Evolutionary conservation across 1,140 invertebrate species (phyloP).

Genomic region (Drosophila orosa): DNA sequence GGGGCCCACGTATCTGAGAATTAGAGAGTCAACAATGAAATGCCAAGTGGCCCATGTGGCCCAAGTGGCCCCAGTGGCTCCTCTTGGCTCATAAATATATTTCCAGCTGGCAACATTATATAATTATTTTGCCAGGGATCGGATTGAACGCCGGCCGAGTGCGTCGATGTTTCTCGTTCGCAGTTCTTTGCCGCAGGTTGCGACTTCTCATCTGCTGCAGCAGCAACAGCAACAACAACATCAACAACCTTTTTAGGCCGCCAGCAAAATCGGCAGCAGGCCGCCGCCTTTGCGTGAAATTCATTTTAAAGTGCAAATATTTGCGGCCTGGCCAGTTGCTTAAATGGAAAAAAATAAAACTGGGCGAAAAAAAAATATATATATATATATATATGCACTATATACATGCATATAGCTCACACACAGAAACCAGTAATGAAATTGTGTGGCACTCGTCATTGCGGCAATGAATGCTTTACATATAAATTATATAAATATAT

Average conservation of each 20-base stretch:
- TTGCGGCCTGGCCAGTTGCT: slow-evolving; percentile 55
- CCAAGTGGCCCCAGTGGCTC: slow-evolving; percentile 24
- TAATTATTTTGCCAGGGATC: slow-evolving; percentile 71
- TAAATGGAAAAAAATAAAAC: slow-evolving; percentile 52
- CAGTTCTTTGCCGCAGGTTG: slow-evolving; percentile 36
- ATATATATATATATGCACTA: background rate
- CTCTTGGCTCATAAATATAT: slow-evolving; percentile 65
- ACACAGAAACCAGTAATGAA: slow-evolving; percentile 61
- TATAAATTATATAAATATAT: slow-evolving; percentile 32
- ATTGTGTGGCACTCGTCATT: slow-evolving; percentile 64
- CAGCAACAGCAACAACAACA: background rate
- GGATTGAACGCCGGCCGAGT: slow-evolving; percentile 30
- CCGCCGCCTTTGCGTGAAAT: slow-evolving; percentile 51
- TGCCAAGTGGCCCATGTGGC: slow-evolving; percentile 30
- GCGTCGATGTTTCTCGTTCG: slow-evolving; percentile 29
- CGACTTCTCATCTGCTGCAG: slow-evolving; percentile 4
- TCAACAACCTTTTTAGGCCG: slow-evolving; percentile 60
- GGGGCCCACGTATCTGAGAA: slow-evolving; percentile 39
- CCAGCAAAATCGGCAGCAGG: slow-evolving; percentile 22
- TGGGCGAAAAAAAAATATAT: slow-evolving; percentile 11
- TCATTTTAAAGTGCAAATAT: slow-evolving; percentile 78
- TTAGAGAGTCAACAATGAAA: slow-evolving; percentile 54
- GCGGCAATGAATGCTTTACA: slow-evolving; percentile 52
- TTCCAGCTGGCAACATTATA: slow-evolving; percentile 71
- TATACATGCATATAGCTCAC: slow-evolving; percentile 1